Evolutionary conservation across 2,888 invertebrate genomes (phyloP).

Genomic region (Athetis lepigone): DNA sequence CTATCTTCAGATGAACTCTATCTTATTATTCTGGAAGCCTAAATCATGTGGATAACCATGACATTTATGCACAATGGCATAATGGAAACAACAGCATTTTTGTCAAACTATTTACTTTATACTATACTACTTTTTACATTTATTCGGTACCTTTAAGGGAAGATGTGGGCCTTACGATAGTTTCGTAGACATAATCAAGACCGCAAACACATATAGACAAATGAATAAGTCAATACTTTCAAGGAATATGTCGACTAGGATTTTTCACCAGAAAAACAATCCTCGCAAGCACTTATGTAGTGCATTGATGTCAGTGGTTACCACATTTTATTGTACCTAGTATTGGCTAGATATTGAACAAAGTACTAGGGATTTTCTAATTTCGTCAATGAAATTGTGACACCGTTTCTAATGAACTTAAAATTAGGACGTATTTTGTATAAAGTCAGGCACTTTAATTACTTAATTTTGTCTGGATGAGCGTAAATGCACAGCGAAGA

Average conservation of each 20-base stretch:
- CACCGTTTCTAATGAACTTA: constrained; percentile 16
- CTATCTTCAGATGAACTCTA: background rate
- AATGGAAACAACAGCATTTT: background rate
- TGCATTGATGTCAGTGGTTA: constrained; percentile 2
- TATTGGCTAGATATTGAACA: too few species aligned
- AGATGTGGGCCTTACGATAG: too few species aligned
- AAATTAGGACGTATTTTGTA: constrained; percentile 32
- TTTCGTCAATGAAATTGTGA: constrained; percentile 2
- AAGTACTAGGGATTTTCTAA: background rate
- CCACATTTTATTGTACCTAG: background rate
- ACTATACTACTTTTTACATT: too few species aligned
- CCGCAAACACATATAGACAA: too few species aligned
- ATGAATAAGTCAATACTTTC: too few species aligned
- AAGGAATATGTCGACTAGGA: too few species aligned
- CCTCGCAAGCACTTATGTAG: background rate
- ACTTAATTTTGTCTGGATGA: constrained; percentile 33
- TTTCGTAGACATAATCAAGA: too few species aligned
- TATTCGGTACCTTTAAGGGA: too few species aligned
- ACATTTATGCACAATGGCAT: background rate
- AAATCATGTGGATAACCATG: constrained; percentile 1
- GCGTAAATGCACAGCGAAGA: constrained; percentile 23
- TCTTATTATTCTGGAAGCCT: too few species aligned
- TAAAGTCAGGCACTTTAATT: constrained; percentile 37
- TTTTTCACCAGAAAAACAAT: too few species aligned
- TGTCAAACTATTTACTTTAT: background rate